A percentile compares a stretch with the other conserved stretches of the same genome.
phyloP scores from a whole-genome alignment of 64 coral and sea anemone species.

The Catalaphyllia jardinei region DNA sequence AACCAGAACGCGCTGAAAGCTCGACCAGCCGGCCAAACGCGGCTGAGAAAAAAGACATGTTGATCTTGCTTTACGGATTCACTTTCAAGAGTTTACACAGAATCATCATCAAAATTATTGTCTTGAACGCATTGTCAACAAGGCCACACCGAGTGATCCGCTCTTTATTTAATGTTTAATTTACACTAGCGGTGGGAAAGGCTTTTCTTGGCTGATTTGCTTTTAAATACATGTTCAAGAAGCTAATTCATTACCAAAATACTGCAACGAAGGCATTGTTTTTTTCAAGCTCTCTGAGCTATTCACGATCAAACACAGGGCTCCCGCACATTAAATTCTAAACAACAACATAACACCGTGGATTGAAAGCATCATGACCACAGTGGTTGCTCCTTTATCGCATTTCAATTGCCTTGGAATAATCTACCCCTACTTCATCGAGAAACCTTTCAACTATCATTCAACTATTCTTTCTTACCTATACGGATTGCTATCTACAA shows the following conservation, averaged over 20 bases:
- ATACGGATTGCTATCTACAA: conserved; percentile 97
- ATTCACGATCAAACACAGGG: neutral
- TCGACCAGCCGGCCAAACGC: too few relatives aligned
- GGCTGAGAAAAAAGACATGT: neutral
- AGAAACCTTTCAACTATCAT: neutral
- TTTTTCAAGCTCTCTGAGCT: too few relatives aligned
- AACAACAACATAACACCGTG: neutral
- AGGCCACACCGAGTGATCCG: too few relatives aligned
- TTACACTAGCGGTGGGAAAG: neutral
- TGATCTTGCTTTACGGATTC: neutral
- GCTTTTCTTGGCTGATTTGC: neutral
- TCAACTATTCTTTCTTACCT: conserved; percentile 44
- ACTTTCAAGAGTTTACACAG: too few relatives aligned
- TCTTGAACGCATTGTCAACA: too few relatives aligned
- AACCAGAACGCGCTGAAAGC: too few relatives aligned
- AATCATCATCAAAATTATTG: too few relatives aligned
- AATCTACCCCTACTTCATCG: neutral
- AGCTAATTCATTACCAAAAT: neutral
- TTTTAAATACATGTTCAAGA: neutral
- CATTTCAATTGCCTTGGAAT: neutral
- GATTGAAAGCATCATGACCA: neutral
- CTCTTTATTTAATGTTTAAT: neutral
- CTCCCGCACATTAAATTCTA: neutral
- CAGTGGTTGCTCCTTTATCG: conserved; percentile 2
- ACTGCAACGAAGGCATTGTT: neutral